Percentiles rank a stretch among this genome's conserved stretches.
Conservation (phyloP, 2,113 vertebrate genomes). For the Pampusana beccarii region DNA sequence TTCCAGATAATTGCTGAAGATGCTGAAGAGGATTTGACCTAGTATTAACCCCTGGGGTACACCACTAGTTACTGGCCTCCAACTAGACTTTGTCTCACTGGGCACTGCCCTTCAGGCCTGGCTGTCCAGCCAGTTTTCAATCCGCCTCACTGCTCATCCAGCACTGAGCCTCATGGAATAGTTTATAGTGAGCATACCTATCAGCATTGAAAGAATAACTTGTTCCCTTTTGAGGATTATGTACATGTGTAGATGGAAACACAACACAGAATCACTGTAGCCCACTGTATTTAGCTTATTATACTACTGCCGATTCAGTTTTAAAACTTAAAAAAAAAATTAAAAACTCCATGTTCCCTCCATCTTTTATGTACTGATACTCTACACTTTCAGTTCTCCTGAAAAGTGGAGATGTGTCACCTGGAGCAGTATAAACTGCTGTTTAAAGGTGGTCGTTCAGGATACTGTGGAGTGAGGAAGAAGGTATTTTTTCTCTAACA, state of each 20-base stretch:
- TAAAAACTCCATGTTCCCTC: neutral
- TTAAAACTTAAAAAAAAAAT: neutral
- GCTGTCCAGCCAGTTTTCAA: neutral
- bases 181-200: neutral
- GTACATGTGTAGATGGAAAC: neutral
- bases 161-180: neutral
- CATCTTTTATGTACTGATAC: neutral
- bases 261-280: neutral
- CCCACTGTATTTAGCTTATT: neutral
- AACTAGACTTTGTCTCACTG: neutral
- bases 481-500: neutral
- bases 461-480: neutral
- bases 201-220: neutral
- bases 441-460: neutral
- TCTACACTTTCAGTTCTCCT: neutral
- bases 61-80: neutral
- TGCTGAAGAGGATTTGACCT: neutral
- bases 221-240: neutral
- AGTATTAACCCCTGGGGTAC: neutral
- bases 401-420: neutral
- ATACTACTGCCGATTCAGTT: neutral
- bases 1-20: neutral
- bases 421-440: neutral
- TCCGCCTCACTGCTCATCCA: neutral
- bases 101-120: neutral